Evolutionary conservation across 2,113 vertebrate genomes (phyloP), one percentile per base, ranked within the genome.

Genomic region (Hepsetus odoe): DNA sequence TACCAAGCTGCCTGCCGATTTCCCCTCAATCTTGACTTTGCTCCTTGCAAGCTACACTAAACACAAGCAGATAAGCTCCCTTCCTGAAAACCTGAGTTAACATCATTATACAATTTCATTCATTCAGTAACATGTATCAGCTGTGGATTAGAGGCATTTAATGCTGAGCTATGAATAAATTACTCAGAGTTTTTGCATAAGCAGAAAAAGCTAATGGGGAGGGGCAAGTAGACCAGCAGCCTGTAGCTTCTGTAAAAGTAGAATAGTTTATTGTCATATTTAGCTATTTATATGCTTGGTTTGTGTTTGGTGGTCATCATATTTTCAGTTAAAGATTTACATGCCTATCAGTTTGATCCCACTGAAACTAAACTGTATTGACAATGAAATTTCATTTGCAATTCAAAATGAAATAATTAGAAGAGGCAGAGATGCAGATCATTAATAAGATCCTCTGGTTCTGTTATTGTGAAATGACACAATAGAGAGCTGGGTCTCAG

Each of bases 1-100:
- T 88, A 88, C 85, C 81, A 85, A 88, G 82, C 84, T 88, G 83
- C 82, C 81, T 85, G 76, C 79, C 86, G 79, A 87, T 88, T 88
- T 87, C 81, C 73, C 80, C 86, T 72, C 76, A 76, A 74, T 77
- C 78, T 80, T 42, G 74, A 62, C 65, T 68, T 74, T 59, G 53
- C 33, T 82, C 46, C 84, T 78, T 82, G 82, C 30, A 72, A 64
- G 61, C 71, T 72, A 77, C 69, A 65, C 83, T 84, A 89, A 89
- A 85, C 64, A 83, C 76, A 51, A 55, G 55, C 67, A 79, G 84
- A 83, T 87, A 88, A 91, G 87, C 76, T 81, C 64, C 77, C 81
- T 79, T 14, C 78, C 83, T 88, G 84, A 82, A 81, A 86, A 78
- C 81, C 75, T 71, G 76, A 81, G 75, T 71, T 82, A 73, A 73